phyloP scores from a whole-genome alignment of 2,797 vertebrate species.

The Sparidentex hasta region DNA sequence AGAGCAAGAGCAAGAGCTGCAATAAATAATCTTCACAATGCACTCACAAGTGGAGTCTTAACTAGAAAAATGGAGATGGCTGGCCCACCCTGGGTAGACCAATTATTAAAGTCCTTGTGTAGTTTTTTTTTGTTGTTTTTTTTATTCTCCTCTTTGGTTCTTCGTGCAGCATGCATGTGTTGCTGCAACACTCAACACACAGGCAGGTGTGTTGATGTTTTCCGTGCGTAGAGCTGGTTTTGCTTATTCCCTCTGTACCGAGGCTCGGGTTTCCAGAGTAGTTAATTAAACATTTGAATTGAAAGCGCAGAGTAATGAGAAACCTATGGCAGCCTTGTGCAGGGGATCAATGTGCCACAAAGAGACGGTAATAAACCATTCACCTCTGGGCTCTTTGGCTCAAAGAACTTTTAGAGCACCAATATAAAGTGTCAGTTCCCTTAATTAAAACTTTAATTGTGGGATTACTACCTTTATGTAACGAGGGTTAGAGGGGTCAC shows the following conservation, averaged over 20 bases:
- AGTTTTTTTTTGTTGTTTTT: conserved; percentile 3
- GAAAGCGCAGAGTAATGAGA: conserved; percentile 85
- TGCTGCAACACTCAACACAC: conserved; percentile 51
- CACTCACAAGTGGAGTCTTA: conserved; percentile 34
- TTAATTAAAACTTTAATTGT: conserved; percentile 90
- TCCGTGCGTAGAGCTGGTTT: conserved; percentile 58
- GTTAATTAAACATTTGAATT: conserved; percentile 89
- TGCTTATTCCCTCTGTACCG: conserved; percentile 53
- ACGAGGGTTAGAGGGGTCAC: conserved; percentile 76
- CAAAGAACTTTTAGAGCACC: conserved; percentile 81
- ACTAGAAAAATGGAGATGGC: conserved; percentile 24
- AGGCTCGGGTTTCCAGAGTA: conserved; percentile 78
- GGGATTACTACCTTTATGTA: conserved; percentile 83
- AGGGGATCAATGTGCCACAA: conserved; percentile 80
- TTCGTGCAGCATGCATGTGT: conserved; percentile 35
- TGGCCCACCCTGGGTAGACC: conserved; percentile 41
- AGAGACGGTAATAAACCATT: conserved; percentile 83
- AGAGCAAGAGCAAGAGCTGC: conserved; percentile 30
- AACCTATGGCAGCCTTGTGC: conserved; percentile 84
- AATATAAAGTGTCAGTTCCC: conserved; percentile 85
- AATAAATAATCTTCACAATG: conserved; percentile 47
- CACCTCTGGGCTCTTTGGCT: conserved; percentile 81
- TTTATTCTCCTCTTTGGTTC: conserved; percentile 36
- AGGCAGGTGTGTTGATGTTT: conserved; percentile 64
- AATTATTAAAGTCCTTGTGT: conserved; percentile 52